phyloP scores from a whole-genome alignment of 1,140 invertebrate genomes.

The Amphibalanus amphitrite region DNA sequence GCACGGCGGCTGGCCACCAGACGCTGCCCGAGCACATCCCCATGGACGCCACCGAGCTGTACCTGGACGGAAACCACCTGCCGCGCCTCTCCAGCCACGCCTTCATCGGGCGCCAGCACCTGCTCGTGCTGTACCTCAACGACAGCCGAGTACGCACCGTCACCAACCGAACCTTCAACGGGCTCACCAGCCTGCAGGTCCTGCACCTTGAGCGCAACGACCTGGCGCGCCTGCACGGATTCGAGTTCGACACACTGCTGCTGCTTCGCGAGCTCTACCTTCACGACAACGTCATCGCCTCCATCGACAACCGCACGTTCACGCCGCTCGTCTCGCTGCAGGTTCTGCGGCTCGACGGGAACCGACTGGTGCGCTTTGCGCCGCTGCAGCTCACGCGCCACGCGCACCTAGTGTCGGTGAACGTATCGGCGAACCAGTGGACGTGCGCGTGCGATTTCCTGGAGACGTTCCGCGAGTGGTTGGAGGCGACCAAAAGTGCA shows the following conservation, averaged over 20 bases:
- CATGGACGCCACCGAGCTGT: slow-evolving; percentile 84
- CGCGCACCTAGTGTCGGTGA: slow-evolving; percentile 46
- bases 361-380: slow-evolving; percentile 57
- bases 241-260: slow-evolving; percentile 69
- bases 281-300: slow-evolving; percentile 62
- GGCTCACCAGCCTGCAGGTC: slow-evolving; percentile 55
- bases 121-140: slow-evolving; percentile 68
- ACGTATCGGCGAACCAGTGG: slow-evolving; percentile 65
- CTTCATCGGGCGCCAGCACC: slow-evolving; percentile 79
- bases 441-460: slow-evolving; percentile 77
- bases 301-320: slow-evolving; percentile 64
- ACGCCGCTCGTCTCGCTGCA: slow-evolving; percentile 55
- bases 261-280: slow-evolving; percentile 66
- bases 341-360: slow-evolving; percentile 63
- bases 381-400: slow-evolving; percentile 66
- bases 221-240: slow-evolving; percentile 58
- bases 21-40: slow-evolving; percentile 68
- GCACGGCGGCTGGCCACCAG: slow-evolving; percentile 50
- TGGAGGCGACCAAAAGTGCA: slow-evolving; percentile 40
- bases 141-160: slow-evolving; percentile 65
- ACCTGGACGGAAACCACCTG: slow-evolving; percentile 75
- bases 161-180: slow-evolving; percentile 81
- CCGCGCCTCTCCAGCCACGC: slow-evolving; percentile 66
- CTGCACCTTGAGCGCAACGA: slow-evolving; percentile 73
- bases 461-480: slow-evolving; percentile 64